A percentile compares a stretch with the other conserved stretches of the same genome.
These are phyloP conservation scores for Grapholita molesta DNA, from an alignment of 1,140 invertebrate species.

Conservation along the genomic window DNA sequence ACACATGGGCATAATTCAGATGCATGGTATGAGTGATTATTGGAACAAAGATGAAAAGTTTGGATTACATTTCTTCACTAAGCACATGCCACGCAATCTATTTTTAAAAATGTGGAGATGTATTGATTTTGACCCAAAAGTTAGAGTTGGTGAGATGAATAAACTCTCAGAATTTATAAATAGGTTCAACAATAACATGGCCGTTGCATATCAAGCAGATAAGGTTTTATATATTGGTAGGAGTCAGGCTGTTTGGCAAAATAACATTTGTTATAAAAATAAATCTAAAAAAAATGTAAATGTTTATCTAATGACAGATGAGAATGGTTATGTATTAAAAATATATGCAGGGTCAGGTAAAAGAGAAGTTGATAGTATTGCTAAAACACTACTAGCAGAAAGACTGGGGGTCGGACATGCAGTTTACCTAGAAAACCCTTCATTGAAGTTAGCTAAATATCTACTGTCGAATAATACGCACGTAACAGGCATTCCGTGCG, in stretches of 20 bases:
- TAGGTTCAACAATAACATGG: neutral
- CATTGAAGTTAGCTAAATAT: neutral
- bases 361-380: neutral
- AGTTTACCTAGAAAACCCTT: neutral
- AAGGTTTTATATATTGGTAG: neutral
- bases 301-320: neutral
- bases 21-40: neutral
- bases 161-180: neutral
- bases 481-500: neutral
- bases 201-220: neutral
- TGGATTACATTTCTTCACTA: neutral
- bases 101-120: neutral
- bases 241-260: neutral
- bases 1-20: neutral
- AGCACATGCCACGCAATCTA: neutral
- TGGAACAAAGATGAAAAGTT: neutral
- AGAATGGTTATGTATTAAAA: neutral
- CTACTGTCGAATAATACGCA: neutral
- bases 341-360: neutral
- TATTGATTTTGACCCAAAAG: conserved; percentile 7
- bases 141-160: neutral
- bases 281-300: neutral
- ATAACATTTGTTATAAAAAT: neutral
- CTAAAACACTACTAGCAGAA: neutral
- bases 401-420: conserved; percentile 2